phyloP scores from a whole-genome alignment of 2,797 vertebrate genomes.

The Aphelocoma californica region DNA sequence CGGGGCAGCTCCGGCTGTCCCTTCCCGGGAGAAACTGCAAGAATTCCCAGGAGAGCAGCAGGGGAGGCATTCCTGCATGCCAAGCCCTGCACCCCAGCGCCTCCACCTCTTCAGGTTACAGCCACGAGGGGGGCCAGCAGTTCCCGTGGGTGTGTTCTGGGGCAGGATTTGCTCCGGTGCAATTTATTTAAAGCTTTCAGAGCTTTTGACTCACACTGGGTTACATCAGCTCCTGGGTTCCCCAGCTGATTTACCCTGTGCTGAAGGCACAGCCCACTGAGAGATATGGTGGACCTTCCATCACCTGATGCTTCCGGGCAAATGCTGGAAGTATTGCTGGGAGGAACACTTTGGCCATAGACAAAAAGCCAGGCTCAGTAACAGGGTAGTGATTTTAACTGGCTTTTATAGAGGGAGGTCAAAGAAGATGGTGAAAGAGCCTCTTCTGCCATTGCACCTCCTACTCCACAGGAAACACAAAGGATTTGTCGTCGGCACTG shows the following conservation, averaged over 20 bases:
- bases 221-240: background rate
- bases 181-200: background rate
- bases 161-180: fast-evolving
- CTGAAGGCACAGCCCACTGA: background rate
- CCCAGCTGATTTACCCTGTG: background rate
- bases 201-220: background rate
- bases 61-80: fast-evolving
- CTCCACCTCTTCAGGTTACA: background rate
- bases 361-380: background rate
- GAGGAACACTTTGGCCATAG: background rate
- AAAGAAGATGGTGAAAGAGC: background rate
- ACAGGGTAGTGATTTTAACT: background rate
- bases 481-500: fast-evolving
- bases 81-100: fast-evolving
- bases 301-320: background rate
- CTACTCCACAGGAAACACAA: background rate
- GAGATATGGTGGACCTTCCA: background rate
- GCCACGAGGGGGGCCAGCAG: fast-evolving
- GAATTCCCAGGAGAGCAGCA: background rate
- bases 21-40: fast-evolving
- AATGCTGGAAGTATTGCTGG: background rate
- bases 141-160: background rate
- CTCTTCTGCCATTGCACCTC: background rate
- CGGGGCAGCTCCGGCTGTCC: fast-evolving
- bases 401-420: background rate